Evolutionary conservation across 2,888 invertebrate genomes (phyloP), one percentile per base, ranked within the genome.

Genomic region (Diarsia dahlii): DNA sequence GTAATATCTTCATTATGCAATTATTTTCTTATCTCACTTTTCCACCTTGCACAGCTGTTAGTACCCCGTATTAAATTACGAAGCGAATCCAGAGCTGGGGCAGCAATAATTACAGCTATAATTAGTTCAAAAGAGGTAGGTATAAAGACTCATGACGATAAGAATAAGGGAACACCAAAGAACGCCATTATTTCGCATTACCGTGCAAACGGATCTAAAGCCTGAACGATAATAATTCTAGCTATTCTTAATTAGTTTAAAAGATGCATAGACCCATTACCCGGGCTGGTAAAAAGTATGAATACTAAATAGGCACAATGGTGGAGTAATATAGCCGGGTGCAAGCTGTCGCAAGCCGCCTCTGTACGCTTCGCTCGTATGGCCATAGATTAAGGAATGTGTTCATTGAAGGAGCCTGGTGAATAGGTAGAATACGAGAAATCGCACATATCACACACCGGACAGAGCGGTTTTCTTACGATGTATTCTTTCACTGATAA

Each of bases 291-390:
- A 81, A 81, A 81, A 81, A 84, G 67, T 64, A 71, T 82, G 76
- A 84, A 87, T 78, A 85, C 71, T 76, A 69, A 75, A 78, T 80
- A 76, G 72, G 62, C 60, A 75, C 74, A 79, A 80, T 75, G 66
- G 75, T 64, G 45, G 54, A 62, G 76, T 76, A 75, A 78, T 83
- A 85, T 76, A 69, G 73, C 67, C 65, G 18, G 70, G 45, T 83
- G 78, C 88, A 81, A 85, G 88, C 88, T 77, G 88, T 78, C 64
- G 80, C 86, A 78, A 67, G 82, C 76, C 75, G 62, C 73, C 60
- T 74, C 67, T 62, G 60, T 70, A 85, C 68, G 78, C 73, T 67
- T 77, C 66, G 67, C 72, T 76, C 64, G 39, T 60, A 82, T 52
- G 64, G 28, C 1, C 78, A 74, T 54, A 80, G 86, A 87, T n/a